Evolutionary conservation across 2,797 vertebrate genomes (phyloP), one percentile per base, ranked within the genome.

Genomic region (Lophotriccus pileatus): DNA sequence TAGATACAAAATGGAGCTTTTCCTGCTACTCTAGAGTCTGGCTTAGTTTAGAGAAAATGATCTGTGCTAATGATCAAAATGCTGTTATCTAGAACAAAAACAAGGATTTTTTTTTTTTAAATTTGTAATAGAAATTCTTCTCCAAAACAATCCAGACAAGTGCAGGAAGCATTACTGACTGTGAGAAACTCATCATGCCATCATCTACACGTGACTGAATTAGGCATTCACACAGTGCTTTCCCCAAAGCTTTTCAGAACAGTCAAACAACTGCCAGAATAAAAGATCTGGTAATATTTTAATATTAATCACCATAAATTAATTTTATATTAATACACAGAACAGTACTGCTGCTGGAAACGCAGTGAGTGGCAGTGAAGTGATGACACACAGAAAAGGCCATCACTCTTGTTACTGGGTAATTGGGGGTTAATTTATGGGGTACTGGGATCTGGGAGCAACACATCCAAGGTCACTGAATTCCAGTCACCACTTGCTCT

Each of bases 21-120:
- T 85, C 60, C 79, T 96, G 50, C 58, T 93, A 53, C 50, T 59
- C 60, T 91, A 56, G 13, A 34, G 5, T 81, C 84, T 96, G 74
- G 81, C 75, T 96, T 95, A 93, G 83, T 95, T 97, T 95, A 91
- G 85, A 94, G 85, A 96, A 97, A 97, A 92, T 84, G 62, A 96
- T 96, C 88, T 59, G 92, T 83, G 84, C 87, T 97, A 97, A 97
- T 95, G 82, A 97, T 97, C 77, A 97, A 97, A 97, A 95, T 90
- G 37, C 28, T 84, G 73, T 87, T 97, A 97, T 93, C 85, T 79
- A 77, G 91, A 96, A 95, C 91, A 95, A 97, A 95, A 97, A 96
- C 85, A 95, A 94, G 87, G 49, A 87, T 37, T 60, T 43, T 91
- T 94, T 37, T 94, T 37, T 91, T 93, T 93, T 41, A 68, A 58